Percentiles rank a stretch among this genome's conserved stretches.
Evolutionary conservation across 2,888 invertebrate genomes (phyloP).

Genomic region (Polymixis lichenea): DNA sequence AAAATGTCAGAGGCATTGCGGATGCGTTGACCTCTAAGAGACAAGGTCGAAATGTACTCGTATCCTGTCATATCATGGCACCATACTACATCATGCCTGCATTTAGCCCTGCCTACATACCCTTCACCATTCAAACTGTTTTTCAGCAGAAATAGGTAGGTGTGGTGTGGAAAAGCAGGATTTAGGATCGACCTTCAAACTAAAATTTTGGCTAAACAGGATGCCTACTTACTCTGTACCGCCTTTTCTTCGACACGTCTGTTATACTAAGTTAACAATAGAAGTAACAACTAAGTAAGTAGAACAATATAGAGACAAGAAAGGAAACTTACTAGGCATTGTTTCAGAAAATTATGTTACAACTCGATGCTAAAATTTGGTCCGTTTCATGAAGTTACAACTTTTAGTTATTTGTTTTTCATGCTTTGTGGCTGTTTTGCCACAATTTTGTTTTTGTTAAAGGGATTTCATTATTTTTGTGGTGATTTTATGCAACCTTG

Average conservation of each 20-base stretch:
- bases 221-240: background rate
- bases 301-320: constrained; percentile 2
- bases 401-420: constrained; percentile 21
- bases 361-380: constrained; percentile 31
- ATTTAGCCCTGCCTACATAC: background rate
- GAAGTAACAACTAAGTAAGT: background rate
- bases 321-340: constrained; percentile 45
- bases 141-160: background rate
- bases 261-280: background rate
- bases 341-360: constrained; percentile 12
- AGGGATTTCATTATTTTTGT: constrained; percentile 21
- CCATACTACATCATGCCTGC: too few species aligned
- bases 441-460: constrained; percentile 1
- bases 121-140: background rate
- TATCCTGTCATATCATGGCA: background rate
- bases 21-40: background rate
- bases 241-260: background rate
- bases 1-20: background rate
- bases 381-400: background rate
- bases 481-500: background rate
- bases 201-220: background rate
- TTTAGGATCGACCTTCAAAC: background rate
- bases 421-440: constrained; percentile 13
- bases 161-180: background rate
- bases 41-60: background rate